These are phyloP conservation scores for Python bivittatus DNA, from an alignment of 2,113 vertebrate genomes.

Conservation along the genomic window DNA sequence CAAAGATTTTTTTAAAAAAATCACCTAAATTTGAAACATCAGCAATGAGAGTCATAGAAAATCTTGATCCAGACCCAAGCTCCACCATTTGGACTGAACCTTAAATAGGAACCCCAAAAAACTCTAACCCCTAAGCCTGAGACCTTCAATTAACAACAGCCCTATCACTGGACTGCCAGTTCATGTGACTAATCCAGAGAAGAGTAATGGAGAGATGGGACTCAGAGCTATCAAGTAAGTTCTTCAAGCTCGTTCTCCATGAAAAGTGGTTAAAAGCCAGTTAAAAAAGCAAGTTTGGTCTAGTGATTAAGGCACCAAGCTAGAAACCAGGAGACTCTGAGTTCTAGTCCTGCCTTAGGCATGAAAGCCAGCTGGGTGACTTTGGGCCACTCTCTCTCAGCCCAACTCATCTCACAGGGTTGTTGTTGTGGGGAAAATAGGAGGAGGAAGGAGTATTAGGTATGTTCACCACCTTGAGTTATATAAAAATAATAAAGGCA, in stretches of 20 bases:
- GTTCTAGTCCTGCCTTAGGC: too few relatives aligned
- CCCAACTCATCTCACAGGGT: too few relatives aligned
- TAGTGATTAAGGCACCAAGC: too few relatives aligned
- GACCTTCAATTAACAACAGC: not conserved
- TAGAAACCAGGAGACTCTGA: too few relatives aligned
- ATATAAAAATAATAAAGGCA: too few relatives aligned
- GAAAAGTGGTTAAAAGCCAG: too few relatives aligned
- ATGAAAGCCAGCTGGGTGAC: too few relatives aligned
- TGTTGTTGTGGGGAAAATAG: too few relatives aligned
- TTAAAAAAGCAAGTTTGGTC: too few relatives aligned
- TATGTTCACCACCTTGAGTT: too few relatives aligned
- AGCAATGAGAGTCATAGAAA: not conserved
- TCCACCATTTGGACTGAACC: not conserved
- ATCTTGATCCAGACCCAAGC: not conserved
- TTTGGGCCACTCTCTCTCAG: too few relatives aligned
- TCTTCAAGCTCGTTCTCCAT: not conserved
- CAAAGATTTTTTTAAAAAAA: not conserved
- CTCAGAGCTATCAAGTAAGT: not conserved
- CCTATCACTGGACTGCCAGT: not conserved
- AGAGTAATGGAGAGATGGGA: not conserved
- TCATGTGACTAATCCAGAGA: not conserved
- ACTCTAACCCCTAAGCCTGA: not conserved
- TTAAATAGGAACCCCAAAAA: not conserved
- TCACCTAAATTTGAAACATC: not conserved
- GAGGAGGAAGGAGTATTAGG: too few relatives aligned